Conservation (phyloP, 2,888 invertebrate genomes). For the Muschampia plurimacula region DNA sequence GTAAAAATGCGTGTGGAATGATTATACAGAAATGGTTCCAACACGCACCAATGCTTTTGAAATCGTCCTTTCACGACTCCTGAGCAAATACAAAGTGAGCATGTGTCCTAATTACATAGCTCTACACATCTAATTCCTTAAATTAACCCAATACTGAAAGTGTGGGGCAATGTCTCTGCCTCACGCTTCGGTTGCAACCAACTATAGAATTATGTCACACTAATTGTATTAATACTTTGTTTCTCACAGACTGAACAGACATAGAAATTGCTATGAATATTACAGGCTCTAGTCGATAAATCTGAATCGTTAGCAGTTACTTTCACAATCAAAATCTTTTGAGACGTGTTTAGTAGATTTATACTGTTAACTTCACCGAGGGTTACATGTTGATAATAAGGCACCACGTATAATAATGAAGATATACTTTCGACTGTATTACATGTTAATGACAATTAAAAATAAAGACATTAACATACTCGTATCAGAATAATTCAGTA, state of each 20-base stretch:
- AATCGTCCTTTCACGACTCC: constrained; percentile 74
- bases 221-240: constrained; percentile 60
- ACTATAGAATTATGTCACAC: constrained; percentile 60
- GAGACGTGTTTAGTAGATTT: not conserved
- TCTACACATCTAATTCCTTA: constrained; percentile 60
- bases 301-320: constrained; percentile 16
- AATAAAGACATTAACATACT: too few relatives aligned
- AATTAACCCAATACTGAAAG: constrained; percentile 61
- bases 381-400: too few relatives aligned
- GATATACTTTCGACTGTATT: too few relatives aligned
- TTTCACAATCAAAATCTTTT: constrained; percentile 15
- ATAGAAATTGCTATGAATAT: constrained; percentile 37
- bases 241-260: constrained; percentile 36
- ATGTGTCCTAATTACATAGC: constrained; percentile 70
- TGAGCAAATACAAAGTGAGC: constrained; percentile 79
- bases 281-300: constrained; percentile 22
- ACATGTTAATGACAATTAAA: too few relatives aligned
- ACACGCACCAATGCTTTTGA: constrained; percentile 69
- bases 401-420: too few relatives aligned
- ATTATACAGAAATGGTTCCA: constrained; percentile 56
- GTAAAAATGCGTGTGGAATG: constrained; percentile 58
- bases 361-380: not conserved
- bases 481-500: too few relatives aligned
- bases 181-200: constrained; percentile 67
- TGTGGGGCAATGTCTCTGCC: constrained; percentile 55